These are phyloP conservation scores for Mesocentrotus franciscanus DNA, from an alignment of 53 echinoderm and acorn worm species.

Conservation along the genomic window DNA sequence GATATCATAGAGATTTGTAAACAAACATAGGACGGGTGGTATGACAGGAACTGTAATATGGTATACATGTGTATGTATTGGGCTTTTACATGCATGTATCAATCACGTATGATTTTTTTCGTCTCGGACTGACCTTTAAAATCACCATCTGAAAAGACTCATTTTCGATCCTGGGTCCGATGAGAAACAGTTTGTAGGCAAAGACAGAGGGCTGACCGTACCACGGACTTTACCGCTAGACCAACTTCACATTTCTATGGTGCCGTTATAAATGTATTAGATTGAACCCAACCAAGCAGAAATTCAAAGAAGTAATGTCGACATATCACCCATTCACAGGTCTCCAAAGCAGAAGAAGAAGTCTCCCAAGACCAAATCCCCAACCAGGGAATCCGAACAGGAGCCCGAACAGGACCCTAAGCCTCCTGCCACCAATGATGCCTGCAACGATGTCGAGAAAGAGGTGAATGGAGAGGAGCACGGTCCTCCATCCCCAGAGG, in stretches of 20 bases:
- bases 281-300: no score
- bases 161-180: no score
- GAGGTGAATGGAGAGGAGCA: conserved; percentile 60
- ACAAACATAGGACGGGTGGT: neutral
- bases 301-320: neutral
- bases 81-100: no score
- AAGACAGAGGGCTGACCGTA: no score
- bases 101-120: no score
- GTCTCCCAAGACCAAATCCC: conserved; percentile 71
- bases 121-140: no score
- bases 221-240: no score
- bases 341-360: conserved; percentile 49
- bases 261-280: no score
- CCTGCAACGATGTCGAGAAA: neutral
- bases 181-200: no score
- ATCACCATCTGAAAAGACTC: no score
- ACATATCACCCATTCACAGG: neutral
- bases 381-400: conserved; percentile 43
- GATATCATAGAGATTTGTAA: neutral
- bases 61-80: neutral
- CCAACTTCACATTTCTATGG: no score
- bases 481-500: conserved; percentile 64
- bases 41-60: neutral
- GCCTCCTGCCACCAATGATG: conserved; percentile 16
- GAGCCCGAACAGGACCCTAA: conserved; percentile 21